These are phyloP conservation scores for Nemotelus pantherinus DNA, from an alignment of 2,888 invertebrate species.

Conservation along the genomic window DNA sequence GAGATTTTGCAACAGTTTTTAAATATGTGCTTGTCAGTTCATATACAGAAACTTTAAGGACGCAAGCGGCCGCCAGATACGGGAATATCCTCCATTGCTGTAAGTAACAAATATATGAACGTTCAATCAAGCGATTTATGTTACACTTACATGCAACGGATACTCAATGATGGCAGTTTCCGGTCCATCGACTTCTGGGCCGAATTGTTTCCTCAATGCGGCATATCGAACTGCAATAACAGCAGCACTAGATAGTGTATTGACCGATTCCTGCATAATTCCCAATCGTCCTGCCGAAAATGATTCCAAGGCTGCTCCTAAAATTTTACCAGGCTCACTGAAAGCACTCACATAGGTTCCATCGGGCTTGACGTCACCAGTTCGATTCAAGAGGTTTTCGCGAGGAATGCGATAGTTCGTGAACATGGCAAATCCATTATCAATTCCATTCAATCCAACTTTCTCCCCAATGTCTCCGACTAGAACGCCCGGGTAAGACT, in stretches of 20 bases:
- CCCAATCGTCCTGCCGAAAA: constrained; percentile 85
- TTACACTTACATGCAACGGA: constrained; percentile 73
- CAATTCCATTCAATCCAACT: constrained; percentile 88
- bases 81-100: constrained; percentile 81
- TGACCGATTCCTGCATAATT: constrained; percentile 69
- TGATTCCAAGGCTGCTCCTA: constrained; percentile 86
- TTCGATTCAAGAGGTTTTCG: constrained; percentile 84
- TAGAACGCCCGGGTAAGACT: constrained; percentile 83
- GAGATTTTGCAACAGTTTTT: constrained; percentile 74
- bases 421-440: constrained; percentile 93
- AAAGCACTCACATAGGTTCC: constrained; percentile 91
- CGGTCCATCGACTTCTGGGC: constrained; percentile 69
- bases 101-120: constrained; percentile 50
- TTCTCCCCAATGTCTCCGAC: constrained; percentile 95
- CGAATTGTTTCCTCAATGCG: constrained; percentile 82
- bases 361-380: constrained; percentile 87
- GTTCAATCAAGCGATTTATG: constrained; percentile 28
- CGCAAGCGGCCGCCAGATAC: constrained; percentile 73
- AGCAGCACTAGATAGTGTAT: constrained; percentile 71
- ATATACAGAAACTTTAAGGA: constrained; percentile 72
- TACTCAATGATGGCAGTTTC: constrained; percentile 84
- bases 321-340: constrained; percentile 84
- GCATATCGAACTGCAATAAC: constrained; percentile 82
- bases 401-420: constrained; percentile 87
- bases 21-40: constrained; percentile 74